These are phyloP conservation scores for Helarctos malayanus DNA, from an alignment of 2,797 vertebrate species.

Conservation along the genomic window DNA sequence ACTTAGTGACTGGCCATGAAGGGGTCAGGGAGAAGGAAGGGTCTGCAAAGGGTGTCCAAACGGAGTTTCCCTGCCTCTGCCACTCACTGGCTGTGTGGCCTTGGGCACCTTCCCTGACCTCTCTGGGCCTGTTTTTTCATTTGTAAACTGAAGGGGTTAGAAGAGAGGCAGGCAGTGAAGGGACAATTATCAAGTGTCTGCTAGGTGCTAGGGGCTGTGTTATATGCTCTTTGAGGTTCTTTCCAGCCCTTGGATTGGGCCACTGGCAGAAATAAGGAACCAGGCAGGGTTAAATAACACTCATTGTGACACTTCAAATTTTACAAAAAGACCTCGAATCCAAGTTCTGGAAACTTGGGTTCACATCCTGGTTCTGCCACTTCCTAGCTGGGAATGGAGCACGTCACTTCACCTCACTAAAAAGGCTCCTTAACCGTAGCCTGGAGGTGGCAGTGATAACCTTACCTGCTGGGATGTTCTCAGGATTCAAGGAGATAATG, in stretches of 20 bases:
- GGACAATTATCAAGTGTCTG: not conserved
- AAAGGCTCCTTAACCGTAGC: not conserved
- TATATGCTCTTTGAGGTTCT: not conserved
- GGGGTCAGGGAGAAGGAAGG: not conserved
- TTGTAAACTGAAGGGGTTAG: not conserved
- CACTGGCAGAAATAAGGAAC: conserved; percentile 10
- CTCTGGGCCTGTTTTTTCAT: conserved; percentile 8
- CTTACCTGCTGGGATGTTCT: not conserved
- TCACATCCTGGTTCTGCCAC: not conserved
- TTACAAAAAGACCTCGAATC: not conserved
- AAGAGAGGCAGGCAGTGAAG: not conserved
- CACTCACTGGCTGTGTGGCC: not conserved
- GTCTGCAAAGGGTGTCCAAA: not conserved
- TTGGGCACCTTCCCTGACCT: not conserved
- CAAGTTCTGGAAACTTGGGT: conserved; percentile 13
- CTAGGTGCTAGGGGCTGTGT: not conserved
- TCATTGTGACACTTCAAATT: not conserved
- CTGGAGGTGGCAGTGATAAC: not conserved
- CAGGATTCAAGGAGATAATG: not conserved
- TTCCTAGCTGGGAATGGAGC: not conserved
- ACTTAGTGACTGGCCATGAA: not conserved
- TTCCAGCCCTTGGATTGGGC: not conserved
- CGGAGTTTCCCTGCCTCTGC: not conserved
- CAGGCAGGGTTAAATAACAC: not conserved
- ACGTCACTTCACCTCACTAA: not conserved